Conservation (phyloP, 2,797 vertebrate species). For the Astyanax mexicanus region DNA sequence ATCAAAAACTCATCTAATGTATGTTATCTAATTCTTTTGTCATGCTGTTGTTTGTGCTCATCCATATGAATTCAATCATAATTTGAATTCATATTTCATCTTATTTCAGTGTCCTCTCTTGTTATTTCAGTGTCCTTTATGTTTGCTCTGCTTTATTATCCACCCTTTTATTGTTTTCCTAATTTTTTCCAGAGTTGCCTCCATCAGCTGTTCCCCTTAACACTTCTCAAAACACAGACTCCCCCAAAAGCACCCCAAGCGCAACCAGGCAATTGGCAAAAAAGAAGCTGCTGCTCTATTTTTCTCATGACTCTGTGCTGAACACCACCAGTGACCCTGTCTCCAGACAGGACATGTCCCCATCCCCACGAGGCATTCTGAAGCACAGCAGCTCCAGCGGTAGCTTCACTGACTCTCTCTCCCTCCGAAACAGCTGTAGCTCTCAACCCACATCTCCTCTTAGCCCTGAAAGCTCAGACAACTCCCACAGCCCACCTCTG, state of each 20-base stretch:
- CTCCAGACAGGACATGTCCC: conserved; percentile 53
- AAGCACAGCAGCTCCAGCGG: conserved; percentile 73
- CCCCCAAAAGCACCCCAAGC: conserved; percentile 36
- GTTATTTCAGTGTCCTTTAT: background rate
- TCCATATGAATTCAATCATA: background rate
- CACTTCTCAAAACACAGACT: conserved; percentile 64
- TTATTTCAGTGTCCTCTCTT: background rate
- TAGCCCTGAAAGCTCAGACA: conserved; percentile 55
- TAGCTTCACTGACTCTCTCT: conserved; percentile 81
- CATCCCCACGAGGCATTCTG: conserved; percentile 78
- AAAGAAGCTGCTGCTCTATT: conserved; percentile 70
- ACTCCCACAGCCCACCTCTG: conserved; percentile 70
- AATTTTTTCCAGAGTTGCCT: conserved; percentile 77
- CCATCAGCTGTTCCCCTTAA: conserved; percentile 59
- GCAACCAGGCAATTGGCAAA: conserved; percentile 69
- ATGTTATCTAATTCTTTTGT: background rate
- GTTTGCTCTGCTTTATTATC: conserved; percentile 38
- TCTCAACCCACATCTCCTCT: conserved; percentile 67
- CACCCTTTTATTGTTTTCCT: conserved; percentile 64
- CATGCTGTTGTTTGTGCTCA: background rate
- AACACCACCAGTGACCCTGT: conserved; percentile 50
- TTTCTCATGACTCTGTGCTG: conserved; percentile 61
- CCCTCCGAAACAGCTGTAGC: conserved; percentile 54
- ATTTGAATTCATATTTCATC: conserved; percentile 13
- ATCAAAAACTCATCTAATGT: background rate